phyloP scores from a whole-genome alignment of 2,888 invertebrate species.

The Autographa pulchrina region DNA sequence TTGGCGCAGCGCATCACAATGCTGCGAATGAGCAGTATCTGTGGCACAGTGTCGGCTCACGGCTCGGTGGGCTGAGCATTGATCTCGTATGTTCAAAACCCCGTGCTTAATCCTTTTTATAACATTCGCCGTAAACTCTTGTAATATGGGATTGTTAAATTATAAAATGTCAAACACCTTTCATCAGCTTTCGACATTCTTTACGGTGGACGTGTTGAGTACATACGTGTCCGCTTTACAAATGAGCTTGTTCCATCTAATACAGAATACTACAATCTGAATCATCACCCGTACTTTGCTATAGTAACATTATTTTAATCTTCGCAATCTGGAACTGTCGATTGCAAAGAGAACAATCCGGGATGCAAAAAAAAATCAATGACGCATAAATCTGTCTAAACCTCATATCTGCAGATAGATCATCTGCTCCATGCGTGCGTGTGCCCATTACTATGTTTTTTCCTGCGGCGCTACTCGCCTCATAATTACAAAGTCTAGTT shows the following conservation, averaged over 20 bases:
- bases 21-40: constrained; percentile 59
- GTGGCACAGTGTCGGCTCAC: constrained; percentile 54
- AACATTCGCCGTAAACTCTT: constrained; percentile 33
- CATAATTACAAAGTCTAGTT: constrained; percentile 73
- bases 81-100: constrained; percentile 59
- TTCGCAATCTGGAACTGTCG: constrained; percentile 25
- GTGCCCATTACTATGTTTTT: constrained; percentile 71
- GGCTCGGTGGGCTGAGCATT: constrained; percentile 49
- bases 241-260: constrained; percentile 28
- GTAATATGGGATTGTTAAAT: constrained; percentile 44
- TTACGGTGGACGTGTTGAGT: constrained; percentile 9
- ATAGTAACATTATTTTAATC: constrained; percentile 32
- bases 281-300: constrained; percentile 21
- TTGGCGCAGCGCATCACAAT: constrained; percentile 65
- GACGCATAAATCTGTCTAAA: constrained; percentile 64
- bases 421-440: constrained; percentile 69
- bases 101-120: constrained; percentile 59
- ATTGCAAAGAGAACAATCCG: constrained; percentile 37
- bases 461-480: constrained; percentile 70
- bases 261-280: constrained; percentile 15
- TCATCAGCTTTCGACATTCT: constrained; percentile 45
- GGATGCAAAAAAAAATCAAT: constrained; percentile 41
- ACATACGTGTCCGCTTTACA: constrained; percentile 28
- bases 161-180: constrained; percentile 33
- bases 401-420: constrained; percentile 70